phyloP scores from a whole-genome alignment of 2,113 vertebrate species.

The Capricornis sumatraensis region DNA sequence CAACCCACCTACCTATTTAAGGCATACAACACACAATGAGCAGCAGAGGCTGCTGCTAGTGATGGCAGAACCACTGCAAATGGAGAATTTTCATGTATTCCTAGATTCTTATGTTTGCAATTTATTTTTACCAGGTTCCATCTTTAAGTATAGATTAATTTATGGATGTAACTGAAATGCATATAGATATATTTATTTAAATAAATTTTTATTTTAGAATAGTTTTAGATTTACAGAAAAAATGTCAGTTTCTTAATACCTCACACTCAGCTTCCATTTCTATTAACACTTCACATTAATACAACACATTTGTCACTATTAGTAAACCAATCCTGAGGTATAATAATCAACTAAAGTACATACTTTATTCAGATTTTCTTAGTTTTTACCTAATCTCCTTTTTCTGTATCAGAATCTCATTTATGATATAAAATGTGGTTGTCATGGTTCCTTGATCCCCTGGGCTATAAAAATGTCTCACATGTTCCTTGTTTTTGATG shows the following conservation, averaged over 20 bases:
- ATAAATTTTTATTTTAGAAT: neutral
- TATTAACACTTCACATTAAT: neutral
- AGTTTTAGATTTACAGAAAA: neutral
- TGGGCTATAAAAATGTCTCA: neutral
- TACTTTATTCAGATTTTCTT: neutral
- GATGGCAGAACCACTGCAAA: neutral
- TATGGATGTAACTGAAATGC: neutral
- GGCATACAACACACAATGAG: neutral
- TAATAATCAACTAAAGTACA: neutral
- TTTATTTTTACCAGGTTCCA: neutral
- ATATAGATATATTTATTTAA: neutral
- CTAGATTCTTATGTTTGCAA: neutral
- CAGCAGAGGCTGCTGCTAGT: neutral
- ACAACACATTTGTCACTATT: neutral
- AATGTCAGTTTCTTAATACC: neutral
- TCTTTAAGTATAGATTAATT: neutral
- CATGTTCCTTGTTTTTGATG: neutral
- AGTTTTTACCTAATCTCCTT: neutral
- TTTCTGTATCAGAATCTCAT: neutral
- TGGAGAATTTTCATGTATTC: neutral
- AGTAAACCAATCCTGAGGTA: neutral
- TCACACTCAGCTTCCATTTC: neutral
- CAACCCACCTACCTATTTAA: neutral
- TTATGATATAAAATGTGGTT: neutral
- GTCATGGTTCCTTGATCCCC: neutral